A percentile compares a stretch with the other conserved stretches of the same genome.
Evolutionary conservation across 2,113 vertebrate genomes (phyloP).

Genomic region (Coracopsis vasa): DNA sequence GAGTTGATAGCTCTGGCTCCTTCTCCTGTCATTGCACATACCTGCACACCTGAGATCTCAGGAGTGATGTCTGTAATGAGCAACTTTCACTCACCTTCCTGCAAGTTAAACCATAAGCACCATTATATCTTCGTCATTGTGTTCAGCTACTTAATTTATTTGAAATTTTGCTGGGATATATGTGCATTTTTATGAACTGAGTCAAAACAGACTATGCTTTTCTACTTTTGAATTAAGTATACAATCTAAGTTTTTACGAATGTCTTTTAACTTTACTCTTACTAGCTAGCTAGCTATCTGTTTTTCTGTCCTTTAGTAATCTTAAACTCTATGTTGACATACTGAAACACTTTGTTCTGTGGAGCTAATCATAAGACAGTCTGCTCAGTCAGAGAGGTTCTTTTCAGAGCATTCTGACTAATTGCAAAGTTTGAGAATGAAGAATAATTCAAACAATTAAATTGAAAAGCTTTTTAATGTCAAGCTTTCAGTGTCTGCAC

Average conservation of each 20-base stretch:
- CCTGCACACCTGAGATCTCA: not conserved
- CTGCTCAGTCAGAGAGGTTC: not conserved
- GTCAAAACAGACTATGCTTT: not conserved
- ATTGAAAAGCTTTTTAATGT: not conserved
- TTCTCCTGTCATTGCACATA: not conserved
- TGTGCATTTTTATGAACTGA: not conserved
- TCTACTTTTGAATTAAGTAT: not conserved
- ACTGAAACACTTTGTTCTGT: not conserved
- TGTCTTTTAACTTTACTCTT: not conserved
- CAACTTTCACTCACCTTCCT: not conserved
- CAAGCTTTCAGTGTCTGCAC: not conserved
- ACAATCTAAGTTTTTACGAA: not conserved
- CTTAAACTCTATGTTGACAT: not conserved
- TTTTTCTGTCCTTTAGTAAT: not conserved
- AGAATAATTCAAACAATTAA: not conserved
- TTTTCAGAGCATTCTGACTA: not conserved
- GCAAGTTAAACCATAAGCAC: not conserved
- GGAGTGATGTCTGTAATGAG: fast-evolving
- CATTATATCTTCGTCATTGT: not conserved
- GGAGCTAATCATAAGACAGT: not conserved
- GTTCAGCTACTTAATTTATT: not conserved
- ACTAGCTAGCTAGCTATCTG: not conserved
- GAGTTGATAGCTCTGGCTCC: not conserved
- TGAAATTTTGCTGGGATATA: not conserved
- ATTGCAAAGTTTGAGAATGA: not conserved